These are phyloP conservation scores for Drosophila pruinosa DNA, from an alignment of 1,140 invertebrate genomes.

Conservation along the genomic window DNA sequence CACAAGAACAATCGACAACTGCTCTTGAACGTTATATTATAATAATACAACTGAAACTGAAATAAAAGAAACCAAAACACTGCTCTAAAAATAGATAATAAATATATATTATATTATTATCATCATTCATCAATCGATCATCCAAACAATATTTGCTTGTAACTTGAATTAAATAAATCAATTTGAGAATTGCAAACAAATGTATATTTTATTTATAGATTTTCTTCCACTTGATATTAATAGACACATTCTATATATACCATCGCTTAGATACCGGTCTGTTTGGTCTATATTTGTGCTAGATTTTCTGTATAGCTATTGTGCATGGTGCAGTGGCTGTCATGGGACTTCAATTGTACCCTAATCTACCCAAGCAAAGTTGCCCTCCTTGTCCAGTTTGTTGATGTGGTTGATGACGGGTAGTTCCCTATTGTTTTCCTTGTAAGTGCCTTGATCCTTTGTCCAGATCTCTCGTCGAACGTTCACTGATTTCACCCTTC, in stretches of 20 bases:
- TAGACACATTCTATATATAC: not conserved
- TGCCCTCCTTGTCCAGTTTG: conserved; percentile 63
- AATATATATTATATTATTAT: conserved; percentile 76
- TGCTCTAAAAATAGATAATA: conserved; percentile 59
- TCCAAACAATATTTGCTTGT: conserved; percentile 68
- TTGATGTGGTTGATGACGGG: conserved; percentile 16
- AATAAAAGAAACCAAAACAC: conserved; percentile 37
- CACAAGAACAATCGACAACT: conserved; percentile 58
- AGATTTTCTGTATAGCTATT: not conserved
- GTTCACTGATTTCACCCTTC: conserved; percentile 43
- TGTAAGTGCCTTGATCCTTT: conserved; percentile 51
- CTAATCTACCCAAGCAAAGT: conserved; percentile 79
- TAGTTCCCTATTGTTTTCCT: conserved; percentile 63
- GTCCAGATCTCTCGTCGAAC: conserved; percentile 24
- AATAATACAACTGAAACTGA: conserved; percentile 47
- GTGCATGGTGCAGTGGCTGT: no score
- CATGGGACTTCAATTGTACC: not conserved
- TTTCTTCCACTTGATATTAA: not conserved
- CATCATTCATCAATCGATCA: conserved; percentile 69
- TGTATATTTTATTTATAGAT: not conserved
- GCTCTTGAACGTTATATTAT: conserved; percentile 52
- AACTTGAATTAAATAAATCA: conserved; percentile 69
- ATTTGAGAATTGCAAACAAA: conserved; percentile 67
- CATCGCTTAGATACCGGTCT: not conserved
- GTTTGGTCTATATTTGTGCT: not conserved